Evolutionary conservation across 2,113 vertebrate genomes (phyloP), one percentile per base, ranked within the genome.

Genomic region (Sakesphorus luctuosus): DNA sequence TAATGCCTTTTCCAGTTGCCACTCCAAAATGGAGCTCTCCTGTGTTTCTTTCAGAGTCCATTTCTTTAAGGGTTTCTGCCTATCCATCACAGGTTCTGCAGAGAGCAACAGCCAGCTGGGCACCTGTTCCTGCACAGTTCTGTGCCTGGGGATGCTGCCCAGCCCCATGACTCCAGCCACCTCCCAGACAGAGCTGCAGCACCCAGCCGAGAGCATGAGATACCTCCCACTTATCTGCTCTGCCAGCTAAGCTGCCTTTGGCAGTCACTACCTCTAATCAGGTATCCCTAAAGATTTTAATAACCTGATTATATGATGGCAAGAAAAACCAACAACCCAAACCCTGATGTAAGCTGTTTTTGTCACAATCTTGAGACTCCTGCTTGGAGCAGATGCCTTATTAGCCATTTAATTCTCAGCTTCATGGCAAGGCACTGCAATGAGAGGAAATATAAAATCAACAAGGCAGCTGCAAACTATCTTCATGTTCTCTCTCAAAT

Each of bases 381-480:
- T 93, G 78, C 84, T 87, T 76, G 75, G 71, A 96, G 72, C 90
- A 90, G 93, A 91, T 93, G 93, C 87, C 84, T 95, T 91, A 94
- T 93, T 91, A 94, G 84, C 78, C 87, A 85, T 94, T 91, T 94
- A 93, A 93, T 87, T 91, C 82, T 87, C 84, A 90, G 87, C 89
- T 91, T 94, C 91, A 36, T 9, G 35, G 78, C 78, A 77, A 96
- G 69, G 62, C 67, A 72, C 49, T 36, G 72, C 85, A 84, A 89
- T 31, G 69, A 94, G 77, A 87, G 50, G 67, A 93, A 93, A 96
- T 89, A 95, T 28, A 90, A 95, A 93, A 93, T 93, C 93, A 93
- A 94, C 94, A 93, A 86, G 95, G 90, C 92, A 96, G 84, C 93
- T 96, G 94, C 78, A 90, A 93, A 96, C 85, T 59, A 79, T 67